phyloP scores from a whole-genome alignment of 2,797 vertebrate genomes.

The Tenualosa thibaudeaui region DNA sequence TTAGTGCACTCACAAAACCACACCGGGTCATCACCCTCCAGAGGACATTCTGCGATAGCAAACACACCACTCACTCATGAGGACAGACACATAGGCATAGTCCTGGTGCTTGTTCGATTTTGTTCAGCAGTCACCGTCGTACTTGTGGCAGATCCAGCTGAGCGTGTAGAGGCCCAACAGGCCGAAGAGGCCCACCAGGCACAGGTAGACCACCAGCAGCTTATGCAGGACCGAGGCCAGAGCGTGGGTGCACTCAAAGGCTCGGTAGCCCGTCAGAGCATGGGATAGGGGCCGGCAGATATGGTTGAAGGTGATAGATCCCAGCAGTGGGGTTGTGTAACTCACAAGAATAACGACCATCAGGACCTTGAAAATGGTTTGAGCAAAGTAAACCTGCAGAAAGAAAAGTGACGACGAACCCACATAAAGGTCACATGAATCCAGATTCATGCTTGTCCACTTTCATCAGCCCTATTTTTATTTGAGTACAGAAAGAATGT shows the following conservation, averaged over 20 bases:
- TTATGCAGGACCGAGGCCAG: constrained; percentile 78
- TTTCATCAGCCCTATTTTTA: not conserved
- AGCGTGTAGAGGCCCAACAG: constrained; percentile 75
- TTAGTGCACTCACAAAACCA: constrained; percentile 27
- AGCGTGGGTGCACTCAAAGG: constrained; percentile 78
- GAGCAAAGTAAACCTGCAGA: constrained; percentile 75
- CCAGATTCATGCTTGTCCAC: not conserved
- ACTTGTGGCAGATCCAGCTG: constrained; percentile 77
- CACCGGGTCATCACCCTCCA: not conserved
- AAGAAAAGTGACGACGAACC: not conserved
- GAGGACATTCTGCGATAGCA: not conserved
- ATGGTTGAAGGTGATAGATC: constrained; percentile 74
- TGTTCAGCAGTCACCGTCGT: constrained; percentile 26
- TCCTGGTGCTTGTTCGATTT: not conserved
- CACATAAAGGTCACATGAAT: too few species aligned
- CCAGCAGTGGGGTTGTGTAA: constrained; percentile 73
- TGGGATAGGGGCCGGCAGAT: constrained; percentile 68
- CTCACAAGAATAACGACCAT: constrained; percentile 69
- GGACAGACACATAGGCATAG: not conserved
- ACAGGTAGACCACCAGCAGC: constrained; percentile 74
- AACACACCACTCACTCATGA: constrained; percentile 18
- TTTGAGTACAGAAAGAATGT: not conserved
- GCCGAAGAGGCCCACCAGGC: constrained; percentile 73
- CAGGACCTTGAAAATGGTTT: constrained; percentile 76
- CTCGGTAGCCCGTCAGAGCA: constrained; percentile 70